Evolutionary conservation across 2,888 invertebrate species (phyloP).

Genomic region (Oligia fasciuncula): DNA sequence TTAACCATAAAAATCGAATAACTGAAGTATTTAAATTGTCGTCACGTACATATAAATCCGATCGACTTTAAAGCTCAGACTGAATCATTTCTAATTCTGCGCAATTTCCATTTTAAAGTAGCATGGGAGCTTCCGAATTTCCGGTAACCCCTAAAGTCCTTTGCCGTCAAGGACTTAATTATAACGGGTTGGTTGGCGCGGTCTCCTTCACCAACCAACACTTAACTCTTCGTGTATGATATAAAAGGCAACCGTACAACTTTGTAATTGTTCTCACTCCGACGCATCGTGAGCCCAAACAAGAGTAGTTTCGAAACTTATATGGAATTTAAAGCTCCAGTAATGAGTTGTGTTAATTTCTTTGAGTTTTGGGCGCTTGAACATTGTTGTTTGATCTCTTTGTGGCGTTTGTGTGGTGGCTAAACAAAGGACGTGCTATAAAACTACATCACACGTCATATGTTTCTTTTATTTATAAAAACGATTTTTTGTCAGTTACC

Average conservation of each 20-base stretch:
- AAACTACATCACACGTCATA: background rate
- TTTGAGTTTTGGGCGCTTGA: slow-evolving; percentile 46
- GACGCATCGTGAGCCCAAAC: slow-evolving; percentile 43
- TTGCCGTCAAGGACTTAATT: slow-evolving; percentile 56
- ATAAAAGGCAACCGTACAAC: slow-evolving; percentile 56
- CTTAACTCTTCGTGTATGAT: slow-evolving; percentile 49
- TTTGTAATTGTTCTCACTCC: slow-evolving; percentile 55
- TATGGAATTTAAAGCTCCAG: slow-evolving; percentile 56
- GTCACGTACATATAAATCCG: slow-evolving; percentile 43
- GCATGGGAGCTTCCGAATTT: slow-evolving; percentile 39
- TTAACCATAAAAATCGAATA: slow-evolving; percentile 23
- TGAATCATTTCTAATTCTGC: slow-evolving; percentile 53
- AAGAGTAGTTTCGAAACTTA: slow-evolving; percentile 58
- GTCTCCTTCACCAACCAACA: slow-evolving; percentile 29
- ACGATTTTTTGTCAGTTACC: background rate
- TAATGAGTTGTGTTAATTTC: slow-evolving; percentile 65
- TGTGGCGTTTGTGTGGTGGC: slow-evolving; percentile 12
- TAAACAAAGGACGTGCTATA: slow-evolving; percentile 12
- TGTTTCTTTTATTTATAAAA: background rate
- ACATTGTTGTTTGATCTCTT: slow-evolving; percentile 39
- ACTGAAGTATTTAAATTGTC: slow-evolving; percentile 43
- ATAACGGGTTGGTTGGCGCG: slow-evolving; percentile 44
- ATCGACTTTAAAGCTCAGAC: slow-evolving; percentile 44
- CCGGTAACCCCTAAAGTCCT: slow-evolving; percentile 41
- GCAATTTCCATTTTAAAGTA: slow-evolving; percentile 57